Evolutionary conservation across 2,113 vertebrate genomes (phyloP), one percentile per base, ranked within the genome.

Genomic region (Xenopus laevis): DNA sequence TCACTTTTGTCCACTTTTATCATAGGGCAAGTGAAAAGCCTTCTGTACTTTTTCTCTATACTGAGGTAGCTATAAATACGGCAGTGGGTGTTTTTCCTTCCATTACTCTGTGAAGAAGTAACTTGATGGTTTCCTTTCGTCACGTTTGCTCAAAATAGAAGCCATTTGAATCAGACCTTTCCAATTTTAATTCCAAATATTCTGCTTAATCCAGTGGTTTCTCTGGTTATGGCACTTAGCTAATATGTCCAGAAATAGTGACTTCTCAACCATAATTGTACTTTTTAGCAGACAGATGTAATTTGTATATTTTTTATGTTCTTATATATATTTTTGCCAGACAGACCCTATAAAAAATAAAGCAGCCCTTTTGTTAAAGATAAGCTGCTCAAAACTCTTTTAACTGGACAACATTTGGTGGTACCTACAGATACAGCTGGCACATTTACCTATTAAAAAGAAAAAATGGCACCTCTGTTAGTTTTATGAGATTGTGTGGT

Each of bases 101-200:
- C 46, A 68, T 67, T 62, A 62, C 68, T 61, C 59, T 76, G 30
- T 45, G 66, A 63, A 63, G 17, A 68, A 62, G 57, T 50, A 52
- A 40, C 58, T 50, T 59, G 15, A 55, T 45, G 40, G 55, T 63
- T 65, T 68, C 44, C 63, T 69, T 69, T 69, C 59, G 53, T 53
- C 66, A 69, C 69, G n/a, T 63, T 62, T 69, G 58, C 73, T 63
- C 58, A 76, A 76, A 76, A 76, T 68, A 76, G 73, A 63, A 69
- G 47, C 11, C 45, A 17, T 52, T 55, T 63, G 62, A 52, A 20
- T 59, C 44, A 44, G 15, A 65, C 53, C 68, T 75, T 68, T 68
- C 72, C 72, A 60, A 68, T 65, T 75, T 58, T 27, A 27, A 27
- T 75, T 68, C 45, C 72, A 75, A 44, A 68, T 65, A 61, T 68